Conservation (phyloP, 2,888 invertebrate genomes). For the Pseudococcus viburni region DNA sequence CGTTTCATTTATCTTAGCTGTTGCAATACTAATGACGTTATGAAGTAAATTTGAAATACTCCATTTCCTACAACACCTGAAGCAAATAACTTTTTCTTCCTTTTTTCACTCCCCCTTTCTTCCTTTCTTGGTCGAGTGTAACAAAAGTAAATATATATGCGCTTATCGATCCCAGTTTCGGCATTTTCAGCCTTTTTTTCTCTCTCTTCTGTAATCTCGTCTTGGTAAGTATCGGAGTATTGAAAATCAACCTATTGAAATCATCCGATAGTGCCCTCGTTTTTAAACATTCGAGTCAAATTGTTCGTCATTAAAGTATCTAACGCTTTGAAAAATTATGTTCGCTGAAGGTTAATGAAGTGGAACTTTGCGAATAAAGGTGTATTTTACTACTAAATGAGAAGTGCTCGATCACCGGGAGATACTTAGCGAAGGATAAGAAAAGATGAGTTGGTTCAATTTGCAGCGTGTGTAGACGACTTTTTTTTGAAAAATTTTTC, state of each 20-base stretch:
- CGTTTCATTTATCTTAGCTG: constrained; percentile 60
- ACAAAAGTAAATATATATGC: constrained; percentile 27
- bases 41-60: constrained; percentile 61
- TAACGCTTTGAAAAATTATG: constrained; percentile 45
- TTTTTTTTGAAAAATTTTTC: constrained; percentile 41
- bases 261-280: neutral
- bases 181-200: neutral
- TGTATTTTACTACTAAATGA: constrained; percentile 25
- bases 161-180: constrained; percentile 16
- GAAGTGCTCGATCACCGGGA: constrained; percentile 25
- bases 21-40: constrained; percentile 64
- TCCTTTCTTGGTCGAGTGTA: neutral
- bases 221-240: neutral
- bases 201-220: neutral
- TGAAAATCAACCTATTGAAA: constrained; percentile 31
- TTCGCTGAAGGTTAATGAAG: constrained; percentile 37
- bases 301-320: constrained; percentile 45
- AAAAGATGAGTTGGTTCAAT: constrained; percentile 14
- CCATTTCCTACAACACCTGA: constrained; percentile 63
- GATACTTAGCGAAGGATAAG: neutral
- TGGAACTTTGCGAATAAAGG: constrained; percentile 45
- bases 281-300: constrained; percentile 25
- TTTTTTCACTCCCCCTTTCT: neutral
- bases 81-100: constrained; percentile 56
- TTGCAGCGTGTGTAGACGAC: neutral